Evolutionary conservation across 2,797 vertebrate genomes (phyloP), one percentile per base, ranked within the genome.

Genomic region (Choloepus didactylus): DNA sequence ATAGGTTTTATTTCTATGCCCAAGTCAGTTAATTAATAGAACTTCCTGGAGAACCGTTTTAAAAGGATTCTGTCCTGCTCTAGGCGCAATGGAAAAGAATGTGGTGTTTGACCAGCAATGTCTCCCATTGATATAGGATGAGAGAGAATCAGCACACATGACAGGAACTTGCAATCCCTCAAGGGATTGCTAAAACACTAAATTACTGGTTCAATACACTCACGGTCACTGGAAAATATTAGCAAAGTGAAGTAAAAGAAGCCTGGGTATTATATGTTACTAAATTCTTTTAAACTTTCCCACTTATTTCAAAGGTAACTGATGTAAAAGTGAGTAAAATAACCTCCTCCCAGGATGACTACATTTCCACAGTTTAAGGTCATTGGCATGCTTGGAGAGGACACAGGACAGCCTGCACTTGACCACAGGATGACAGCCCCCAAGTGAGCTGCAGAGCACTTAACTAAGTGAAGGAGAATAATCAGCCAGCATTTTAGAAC

Each of bases 321-420:
- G 44, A 93, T 60, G 67, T 54, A 54, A 95, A 85, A 62, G 23
- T 94, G 44, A 83, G 76, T 67, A 31, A 51, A 69, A 83, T 85
- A 7, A 23, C 5, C 6, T 75, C 27, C 16, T 59, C 51, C 67
- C 19, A 51, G 75, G 27, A 85, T 70, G 62, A 76, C 27, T 44
- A 56, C 69, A 38, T 79, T 72, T 51, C 29, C 81, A 62, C 1
- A n/a, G 35, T 38, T 38, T 41, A 62, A 83, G 76, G 41, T 87
- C 89, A 83, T 59, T 72, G 67, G n/a, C 70, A 46, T 19, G 73
- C 31, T 93, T 64, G 73, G 19, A 72, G 75, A 87, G 81, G 49
- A 83, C 31, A 14, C 76, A n/a, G 29, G 76, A 59, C 49, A 8
- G 38, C 38, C 38, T 46, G 69, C n/a, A 19, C 46, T 87, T 82